These are phyloP conservation scores for Pseudolaguvia tuberculata DNA, from an alignment of 2,113 vertebrate genomes.

Conservation along the genomic window DNA sequence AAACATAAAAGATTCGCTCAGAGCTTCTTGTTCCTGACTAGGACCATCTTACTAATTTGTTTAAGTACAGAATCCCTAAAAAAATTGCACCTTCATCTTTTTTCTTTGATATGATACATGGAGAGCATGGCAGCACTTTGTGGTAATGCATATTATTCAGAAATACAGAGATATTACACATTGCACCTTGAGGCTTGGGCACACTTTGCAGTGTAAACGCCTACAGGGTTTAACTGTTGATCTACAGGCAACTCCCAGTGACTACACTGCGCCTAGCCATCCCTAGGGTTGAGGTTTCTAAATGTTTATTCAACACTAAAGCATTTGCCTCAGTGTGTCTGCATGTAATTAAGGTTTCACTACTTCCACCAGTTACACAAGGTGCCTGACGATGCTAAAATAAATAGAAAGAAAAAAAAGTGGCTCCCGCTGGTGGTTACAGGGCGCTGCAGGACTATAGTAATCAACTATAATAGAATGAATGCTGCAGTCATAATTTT, in stretches of 20 bases:
- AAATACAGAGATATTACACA: constrained; percentile 21
- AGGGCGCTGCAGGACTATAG: constrained; percentile 53
- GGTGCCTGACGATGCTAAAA: constrained; percentile 5
- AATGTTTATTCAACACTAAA: constrained; percentile 17
- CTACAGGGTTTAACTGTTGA: constrained; percentile 14
- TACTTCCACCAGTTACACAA: constrained; percentile 21
- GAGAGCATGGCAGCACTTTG: constrained; percentile 13
- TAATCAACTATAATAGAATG: neutral
- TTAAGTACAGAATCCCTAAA: neutral
- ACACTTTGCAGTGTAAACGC: constrained; percentile 14
- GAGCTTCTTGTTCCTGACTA: neutral
- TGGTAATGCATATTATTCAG: constrained; percentile 25
- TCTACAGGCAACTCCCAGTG: constrained; percentile 22
- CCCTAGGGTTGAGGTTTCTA: constrained; percentile 18
- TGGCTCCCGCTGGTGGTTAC: constrained; percentile 68
- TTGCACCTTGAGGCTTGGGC: constrained; percentile 24
- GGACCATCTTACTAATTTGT: neutral
- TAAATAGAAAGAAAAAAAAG: constrained; percentile 60
- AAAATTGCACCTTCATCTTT: constrained; percentile 2
- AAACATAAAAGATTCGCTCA: neutral
- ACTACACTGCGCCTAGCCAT: constrained; percentile 15
- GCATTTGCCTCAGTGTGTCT: constrained; percentile 16
- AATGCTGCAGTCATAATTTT: neutral
- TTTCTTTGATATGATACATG: neutral
- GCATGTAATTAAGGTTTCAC: neutral